Evolutionary conservation across 2,797 vertebrate genomes (phyloP).

Genomic region (Catamblyrhynchus diadema): DNA sequence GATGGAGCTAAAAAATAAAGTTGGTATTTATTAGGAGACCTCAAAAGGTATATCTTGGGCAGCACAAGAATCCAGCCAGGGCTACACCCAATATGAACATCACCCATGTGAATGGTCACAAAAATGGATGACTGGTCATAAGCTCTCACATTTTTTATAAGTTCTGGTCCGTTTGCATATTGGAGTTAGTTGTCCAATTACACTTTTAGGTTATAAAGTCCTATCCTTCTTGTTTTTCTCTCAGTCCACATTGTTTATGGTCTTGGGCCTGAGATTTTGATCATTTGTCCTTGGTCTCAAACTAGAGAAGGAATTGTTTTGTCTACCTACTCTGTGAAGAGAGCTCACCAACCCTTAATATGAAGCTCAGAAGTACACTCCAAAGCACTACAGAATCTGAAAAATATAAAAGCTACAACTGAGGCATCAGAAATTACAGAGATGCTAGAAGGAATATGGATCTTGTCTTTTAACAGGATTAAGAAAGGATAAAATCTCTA

Average conservation of each 20-base stretch:
- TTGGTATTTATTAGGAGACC: neutral
- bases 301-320: neutral
- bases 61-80: neutral
- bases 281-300: neutral
- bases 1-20: neutral
- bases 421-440: neutral
- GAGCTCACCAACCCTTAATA: neutral
- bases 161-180: neutral
- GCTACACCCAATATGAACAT: neutral
- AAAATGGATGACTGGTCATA: fast-evolving
- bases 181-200: neutral
- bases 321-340: neutral
- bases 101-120: neutral
- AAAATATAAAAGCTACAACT: neutral
- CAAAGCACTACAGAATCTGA: neutral
- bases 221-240: neutral
- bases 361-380: neutral
- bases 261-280: neutral
- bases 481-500: neutral
- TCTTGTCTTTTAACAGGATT: neutral
- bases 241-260: neutral
- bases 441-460: neutral
- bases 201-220: neutral
- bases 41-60: neutral
- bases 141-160: neutral